Base-by-base conservation (phyloP, 2,113 vertebrate species). In the Dolichotis patagonum region DNA sequence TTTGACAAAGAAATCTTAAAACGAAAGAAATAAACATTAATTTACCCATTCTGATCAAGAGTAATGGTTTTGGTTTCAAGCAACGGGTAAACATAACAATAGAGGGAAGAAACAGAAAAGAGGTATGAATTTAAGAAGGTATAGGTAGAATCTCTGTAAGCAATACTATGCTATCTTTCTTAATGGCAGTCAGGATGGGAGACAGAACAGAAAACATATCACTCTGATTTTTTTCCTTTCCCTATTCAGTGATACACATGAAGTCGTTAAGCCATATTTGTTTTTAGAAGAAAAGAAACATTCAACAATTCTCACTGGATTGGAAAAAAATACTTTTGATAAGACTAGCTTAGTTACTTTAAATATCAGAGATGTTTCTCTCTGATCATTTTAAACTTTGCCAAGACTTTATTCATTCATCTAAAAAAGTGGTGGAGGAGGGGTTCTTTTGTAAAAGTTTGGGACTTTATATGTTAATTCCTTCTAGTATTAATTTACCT, bases 381-480 rank as follows among this genome's bases (percentile, higher is more conserved):
- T 85, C 17, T 83, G 38, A 67, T 80, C 28, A 69, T 89, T 90
- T 94, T 52, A 86, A 92, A 78, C 20, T 94, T 92, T 75, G 41
- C 32, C 90, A 71, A 86, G 46, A 71, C 30, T 41, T 93, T 58
- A 97, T 35, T 85, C 46, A 67, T 19, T 13, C 60, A 89, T 82
- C 67, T 91, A 5, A 77, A 82, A 73, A 56, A 73, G 49, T 19
- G 1, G 32, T 2, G 26, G 26, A 24, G 67, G 35, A 2, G 16
- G 35, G 16, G 17, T 17, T 65, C 63, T 92, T 92, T 54, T 16
- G 10, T n/a, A 63, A 96, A 94, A 41, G 58, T 69, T 0, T 78
- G 16, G 81, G 7, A 94, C 80, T 84, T 54, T 49, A 62, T 20
- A 69, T 32, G 38, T 85, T 82, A 93, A 89, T 46, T 49, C 28